A percentile compares a stretch with the other conserved stretches of the same genome.
Evolutionary conservation across 2,888 invertebrate species (phyloP).

Genomic region (Sarcophaga subvicina): DNA sequence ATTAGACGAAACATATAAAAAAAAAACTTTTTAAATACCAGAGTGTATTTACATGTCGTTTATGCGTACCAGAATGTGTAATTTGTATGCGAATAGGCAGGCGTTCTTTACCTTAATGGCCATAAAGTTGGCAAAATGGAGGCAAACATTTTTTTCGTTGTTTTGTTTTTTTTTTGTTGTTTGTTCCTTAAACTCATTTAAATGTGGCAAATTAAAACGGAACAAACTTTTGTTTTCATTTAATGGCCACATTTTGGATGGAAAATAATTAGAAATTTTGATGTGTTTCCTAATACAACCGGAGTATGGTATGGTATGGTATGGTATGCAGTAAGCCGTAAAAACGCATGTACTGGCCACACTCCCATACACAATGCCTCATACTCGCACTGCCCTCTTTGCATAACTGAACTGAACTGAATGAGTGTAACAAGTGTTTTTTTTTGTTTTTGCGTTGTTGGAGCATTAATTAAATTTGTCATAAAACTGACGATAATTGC

Average conservation of each 20-base stretch:
- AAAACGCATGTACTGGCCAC: too few relatives aligned
- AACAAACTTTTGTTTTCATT: conserved; percentile 6
- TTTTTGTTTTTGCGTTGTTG: not conserved
- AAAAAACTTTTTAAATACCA: too few relatives aligned
- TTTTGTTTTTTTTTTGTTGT: too few relatives aligned
- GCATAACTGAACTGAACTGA: not conserved
- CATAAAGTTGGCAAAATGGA: too few relatives aligned
- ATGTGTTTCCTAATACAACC: not conserved
- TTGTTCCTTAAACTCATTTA: not conserved
- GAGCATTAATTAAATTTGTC: conserved; percentile 5
- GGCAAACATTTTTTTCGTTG: too few relatives aligned
- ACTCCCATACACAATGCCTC: not conserved
- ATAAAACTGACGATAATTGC: conserved; percentile 3
- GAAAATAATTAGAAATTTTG: not conserved
- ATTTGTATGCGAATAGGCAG: too few relatives aligned
- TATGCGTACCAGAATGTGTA: too few relatives aligned
- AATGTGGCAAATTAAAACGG: conserved; percentile 9
- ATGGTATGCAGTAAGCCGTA: too few relatives aligned
- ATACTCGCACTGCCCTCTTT: not conserved
- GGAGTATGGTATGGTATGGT: too few relatives aligned
- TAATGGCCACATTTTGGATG: conserved; percentile 5
- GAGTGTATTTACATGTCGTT: too few relatives aligned
- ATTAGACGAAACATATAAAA: too few relatives aligned
- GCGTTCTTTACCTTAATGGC: too few relatives aligned
- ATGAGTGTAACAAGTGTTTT: not conserved